Evolutionary conservation across 2,888 invertebrate genomes (phyloP), one percentile per base, ranked within the genome.

Genomic region (Fragum fragum): DNA sequence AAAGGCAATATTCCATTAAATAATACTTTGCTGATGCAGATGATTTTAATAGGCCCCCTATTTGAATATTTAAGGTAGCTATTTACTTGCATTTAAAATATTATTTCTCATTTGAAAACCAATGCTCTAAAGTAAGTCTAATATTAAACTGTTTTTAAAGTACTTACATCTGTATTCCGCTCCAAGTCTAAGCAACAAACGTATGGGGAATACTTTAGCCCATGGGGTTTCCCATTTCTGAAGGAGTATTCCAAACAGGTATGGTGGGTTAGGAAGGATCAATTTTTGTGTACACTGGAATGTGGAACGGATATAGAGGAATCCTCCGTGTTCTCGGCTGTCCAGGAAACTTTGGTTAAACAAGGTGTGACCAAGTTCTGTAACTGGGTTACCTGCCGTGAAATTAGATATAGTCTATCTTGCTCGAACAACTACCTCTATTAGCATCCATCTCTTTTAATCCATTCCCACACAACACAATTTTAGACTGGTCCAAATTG

Each of bases 141-240:
- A n/a, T n/a, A n/a, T n/a, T n/a, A n/a, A n/a, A n/a, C n/a, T n/a
- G n/a, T n/a, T n/a, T n/a, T n/a, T n/a, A n/a, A 36, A 36, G 14
- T 14, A 7, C 94, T 93, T 90, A 95, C 95, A 97, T 83, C 97
- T 96, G 94, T 97, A 97, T 93, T 97, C 97, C 2, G 97, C 97
- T 1, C 98, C 98, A 42, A 98, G 95, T 79, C 98, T 95, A 72
- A 98, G 94, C 92, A 97, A 95, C 42, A 98, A 95, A 16, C 98
- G 95, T 53, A 96, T 89, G 11, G 96, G 95, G 91, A 97, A 96
- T 63, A 97, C 96, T 95, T 97, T 97, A 1, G 97, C 98, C 97
- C 97, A 97, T 0, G 97, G 97, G 2, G 96, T 96, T 95, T 97
- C 97, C 97, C 97, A 97, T 88, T 97, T 96, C 93, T 97, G 97